Conservation (phyloP, 2,113 vertebrate species). For the Thunnus maccoyii region DNA sequence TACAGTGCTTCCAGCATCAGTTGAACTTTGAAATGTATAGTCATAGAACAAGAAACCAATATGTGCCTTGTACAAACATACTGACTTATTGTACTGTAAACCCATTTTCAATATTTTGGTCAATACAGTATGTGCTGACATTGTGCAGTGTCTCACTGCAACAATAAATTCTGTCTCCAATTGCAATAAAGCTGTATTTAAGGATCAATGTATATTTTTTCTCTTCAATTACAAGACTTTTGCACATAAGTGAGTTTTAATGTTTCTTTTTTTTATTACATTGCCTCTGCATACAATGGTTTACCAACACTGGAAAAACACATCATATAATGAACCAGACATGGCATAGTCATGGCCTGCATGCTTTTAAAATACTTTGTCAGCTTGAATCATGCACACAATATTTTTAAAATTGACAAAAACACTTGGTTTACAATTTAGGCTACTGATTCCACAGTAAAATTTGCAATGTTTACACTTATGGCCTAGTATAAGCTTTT, state of each 20-base stretch:
- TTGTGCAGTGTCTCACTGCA: slow-evolving; percentile 23
- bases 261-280: slow-evolving; percentile 6
- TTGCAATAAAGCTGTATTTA: slow-evolving; percentile 42
- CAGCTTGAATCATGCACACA: too few relatives aligned
- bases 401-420: too few relatives aligned
- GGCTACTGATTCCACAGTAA: too few relatives aligned
- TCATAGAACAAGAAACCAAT: background rate
- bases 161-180: slow-evolving; percentile 16
- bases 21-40: slow-evolving; percentile 38
- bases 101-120: slow-evolving; percentile 14
- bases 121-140: background rate
- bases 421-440: too few relatives aligned
- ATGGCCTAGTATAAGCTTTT: too few relatives aligned
- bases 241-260: slow-evolving; percentile 3
- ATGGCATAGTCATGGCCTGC: too few relatives aligned
- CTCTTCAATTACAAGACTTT: slow-evolving; percentile 3
- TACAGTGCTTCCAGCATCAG: slow-evolving; percentile 23
- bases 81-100: slow-evolving; percentile 28
- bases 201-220: slow-evolving; percentile 3
- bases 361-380: too few relatives aligned
- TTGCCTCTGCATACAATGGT: background rate
- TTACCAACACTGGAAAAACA: background rate
- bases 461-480: too few relatives aligned
- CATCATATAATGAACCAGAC: too few relatives aligned
- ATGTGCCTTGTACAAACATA: slow-evolving; percentile 30